Evolutionary conservation across 2,113 vertebrate genomes (phyloP).

Genomic region (Phylloscopus trochilus): DNA sequence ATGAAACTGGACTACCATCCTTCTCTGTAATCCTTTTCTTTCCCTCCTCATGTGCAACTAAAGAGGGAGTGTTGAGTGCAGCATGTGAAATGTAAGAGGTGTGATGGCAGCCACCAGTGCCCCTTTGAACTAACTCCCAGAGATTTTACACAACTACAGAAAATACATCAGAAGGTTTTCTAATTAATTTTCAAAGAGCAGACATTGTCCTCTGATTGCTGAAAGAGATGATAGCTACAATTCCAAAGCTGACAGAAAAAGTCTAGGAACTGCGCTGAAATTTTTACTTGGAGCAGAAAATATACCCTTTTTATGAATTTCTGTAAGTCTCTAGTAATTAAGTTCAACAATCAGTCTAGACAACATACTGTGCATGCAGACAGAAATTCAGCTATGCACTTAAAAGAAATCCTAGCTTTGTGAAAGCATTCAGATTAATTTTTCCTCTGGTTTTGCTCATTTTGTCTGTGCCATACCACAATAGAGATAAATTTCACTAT

Average conservation of each 20-base stretch:
- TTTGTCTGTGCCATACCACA: neutral
- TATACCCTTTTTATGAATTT: neutral
- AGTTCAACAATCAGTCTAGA: neutral
- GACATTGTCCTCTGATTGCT: neutral
- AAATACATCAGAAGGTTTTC: neutral
- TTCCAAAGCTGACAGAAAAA: neutral
- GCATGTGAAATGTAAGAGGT: neutral
- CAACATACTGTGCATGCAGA: neutral
- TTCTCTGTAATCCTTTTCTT: neutral
- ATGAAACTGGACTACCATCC: neutral
- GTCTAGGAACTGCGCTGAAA: neutral
- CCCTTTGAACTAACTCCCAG: neutral
- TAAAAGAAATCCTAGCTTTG: neutral
- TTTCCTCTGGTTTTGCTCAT: neutral
- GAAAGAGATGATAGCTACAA: neutral
- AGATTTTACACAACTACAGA: neutral
- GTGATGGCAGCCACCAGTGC: neutral
- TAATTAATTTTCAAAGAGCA: neutral
- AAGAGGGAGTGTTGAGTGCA: neutral
- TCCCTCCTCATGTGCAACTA: neutral
- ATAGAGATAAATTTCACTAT: neutral
- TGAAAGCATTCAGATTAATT: neutral
- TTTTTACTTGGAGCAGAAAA: neutral
- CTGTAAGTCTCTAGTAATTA: neutral
- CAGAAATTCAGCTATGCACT: neutral